Base-by-base conservation (phyloP, 2,113 vertebrate genomes). In the Macheiramphus alcinus region DNA sequence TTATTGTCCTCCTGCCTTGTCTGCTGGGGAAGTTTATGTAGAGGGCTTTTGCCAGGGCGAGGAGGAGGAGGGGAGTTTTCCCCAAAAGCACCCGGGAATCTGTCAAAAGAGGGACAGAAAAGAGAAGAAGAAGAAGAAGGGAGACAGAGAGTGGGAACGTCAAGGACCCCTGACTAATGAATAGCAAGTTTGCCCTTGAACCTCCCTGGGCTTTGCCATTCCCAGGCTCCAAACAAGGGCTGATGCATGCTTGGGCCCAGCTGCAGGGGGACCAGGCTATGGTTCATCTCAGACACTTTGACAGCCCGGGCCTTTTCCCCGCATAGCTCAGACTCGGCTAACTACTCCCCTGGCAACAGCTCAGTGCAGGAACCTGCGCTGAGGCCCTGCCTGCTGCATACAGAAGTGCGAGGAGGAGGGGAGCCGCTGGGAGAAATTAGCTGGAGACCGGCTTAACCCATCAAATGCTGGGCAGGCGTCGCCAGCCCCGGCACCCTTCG, bases 311-410 rank as follows among this genome's bases (percentile, higher is more conserved):
- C 98, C 98, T 99, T 99, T 99, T 98, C 98, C 98, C 98, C 94
- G 98, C 99, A 99, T 99, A 99, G 98, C 98, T 98, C 95, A 96
- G 97, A 97, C 96, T 96, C 96, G 97, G 98, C 98, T 98, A 98
- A 91, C 95, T 97, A 98, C 99, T 99, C 98, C 99, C 99, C 98
- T 99, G 98, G 99, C 99, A 99, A 99, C 99, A 97, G 98, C 97
- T 96, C 98, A 98, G 98, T 97, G 75, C 98, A 91, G 88, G 97
- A 97, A 91, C 97, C 97, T 92, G 88, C 88, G 80, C 95, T 83
- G 96, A 94, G 95, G 93, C 94, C 96, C 94, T 94, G 98, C 97
- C 96, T 96, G 97, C 97, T 96, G 97, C 81, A 97, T 97, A 97
- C 97, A 94, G 95, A 97, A 98, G 97, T 95, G 92, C 32, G 93